These are phyloP conservation scores for Calcarius lapponicus DNA, from an alignment of 2,797 vertebrate genomes.

Conservation along the genomic window DNA sequence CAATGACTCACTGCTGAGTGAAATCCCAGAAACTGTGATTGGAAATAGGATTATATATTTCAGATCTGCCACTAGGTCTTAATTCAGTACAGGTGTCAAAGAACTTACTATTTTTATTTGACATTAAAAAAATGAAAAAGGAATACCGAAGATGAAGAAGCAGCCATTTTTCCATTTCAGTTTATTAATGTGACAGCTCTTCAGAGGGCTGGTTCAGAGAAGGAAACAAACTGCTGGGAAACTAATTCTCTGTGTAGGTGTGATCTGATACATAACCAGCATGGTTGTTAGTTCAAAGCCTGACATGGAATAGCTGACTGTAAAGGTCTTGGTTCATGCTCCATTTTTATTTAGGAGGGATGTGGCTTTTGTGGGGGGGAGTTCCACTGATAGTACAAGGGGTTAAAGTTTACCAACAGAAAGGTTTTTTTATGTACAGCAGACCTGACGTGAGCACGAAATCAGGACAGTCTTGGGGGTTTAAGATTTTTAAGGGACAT, in stretches of 20 bases:
- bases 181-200: background rate
- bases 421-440: background rate
- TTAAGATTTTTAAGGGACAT: background rate
- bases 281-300: background rate
- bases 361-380: fast-evolving
- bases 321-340: background rate
- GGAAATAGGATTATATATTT: background rate
- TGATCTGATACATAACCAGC: background rate
- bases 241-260: background rate
- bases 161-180: background rate
- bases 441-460: background rate
- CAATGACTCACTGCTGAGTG: background rate
- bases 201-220: background rate
- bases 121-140: background rate
- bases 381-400: background rate
- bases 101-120: background rate
- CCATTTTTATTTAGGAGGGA: background rate
- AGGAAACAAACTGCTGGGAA: background rate
- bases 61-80: background rate
- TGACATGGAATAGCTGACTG: background rate
- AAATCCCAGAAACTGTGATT: background rate
- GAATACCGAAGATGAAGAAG: background rate
- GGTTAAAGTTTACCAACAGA: background rate
- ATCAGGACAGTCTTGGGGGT: background rate
- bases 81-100: background rate